Evolutionary conservation across 2,888 invertebrate genomes (phyloP).

Genomic region (Capitulum mitella): DNA sequence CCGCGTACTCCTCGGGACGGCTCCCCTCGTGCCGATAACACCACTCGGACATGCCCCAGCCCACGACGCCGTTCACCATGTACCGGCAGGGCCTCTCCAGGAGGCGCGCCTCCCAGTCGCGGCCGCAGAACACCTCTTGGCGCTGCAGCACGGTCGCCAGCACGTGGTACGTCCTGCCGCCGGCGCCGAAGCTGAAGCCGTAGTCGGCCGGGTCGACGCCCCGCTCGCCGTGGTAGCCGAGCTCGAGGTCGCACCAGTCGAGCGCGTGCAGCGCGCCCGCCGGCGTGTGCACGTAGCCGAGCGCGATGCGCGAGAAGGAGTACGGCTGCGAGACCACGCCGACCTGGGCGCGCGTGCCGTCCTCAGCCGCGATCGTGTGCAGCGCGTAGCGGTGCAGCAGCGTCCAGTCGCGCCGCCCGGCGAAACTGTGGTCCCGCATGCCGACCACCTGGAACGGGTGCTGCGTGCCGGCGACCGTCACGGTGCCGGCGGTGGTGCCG

Average conservation of each 20-base stretch:
- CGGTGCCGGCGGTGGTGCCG: conserved; percentile 56
- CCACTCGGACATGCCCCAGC: conserved; percentile 60
- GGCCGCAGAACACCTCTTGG: conserved; percentile 53
- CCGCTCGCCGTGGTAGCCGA: conserved; percentile 57
- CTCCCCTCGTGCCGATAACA: conserved; percentile 55
- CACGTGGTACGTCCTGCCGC: conserved; percentile 49
- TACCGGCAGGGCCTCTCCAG: conserved; percentile 55
- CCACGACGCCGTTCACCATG: conserved; percentile 55
- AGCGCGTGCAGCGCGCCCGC: conserved; percentile 46
- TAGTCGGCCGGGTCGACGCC: conserved; percentile 55
- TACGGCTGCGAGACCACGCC: conserved; percentile 70
- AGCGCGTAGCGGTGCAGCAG: conserved; percentile 69
- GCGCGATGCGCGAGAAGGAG: conserved; percentile 49
- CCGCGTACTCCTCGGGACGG: conserved; percentile 29
- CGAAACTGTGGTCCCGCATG: conserved; percentile 73
- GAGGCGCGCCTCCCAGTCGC: conserved; percentile 53
- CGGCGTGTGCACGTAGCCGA: conserved; percentile 47
- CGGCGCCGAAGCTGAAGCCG: conserved; percentile 54
- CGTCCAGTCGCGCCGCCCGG: conserved; percentile 64
- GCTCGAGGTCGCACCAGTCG: conserved; percentile 51
- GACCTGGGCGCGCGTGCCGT: conserved; percentile 60
- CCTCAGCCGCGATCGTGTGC: conserved; percentile 64
- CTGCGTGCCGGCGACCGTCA: conserved; percentile 47
- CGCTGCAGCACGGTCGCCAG: conserved; percentile 52
- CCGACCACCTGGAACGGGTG: conserved; percentile 49